Percentiles rank a stretch among this genome's conserved stretches.
These are phyloP conservation scores for Halocynthia roretzi DNA, from an alignment of 23 tunicate genomes.

Conservation along the genomic window DNA sequence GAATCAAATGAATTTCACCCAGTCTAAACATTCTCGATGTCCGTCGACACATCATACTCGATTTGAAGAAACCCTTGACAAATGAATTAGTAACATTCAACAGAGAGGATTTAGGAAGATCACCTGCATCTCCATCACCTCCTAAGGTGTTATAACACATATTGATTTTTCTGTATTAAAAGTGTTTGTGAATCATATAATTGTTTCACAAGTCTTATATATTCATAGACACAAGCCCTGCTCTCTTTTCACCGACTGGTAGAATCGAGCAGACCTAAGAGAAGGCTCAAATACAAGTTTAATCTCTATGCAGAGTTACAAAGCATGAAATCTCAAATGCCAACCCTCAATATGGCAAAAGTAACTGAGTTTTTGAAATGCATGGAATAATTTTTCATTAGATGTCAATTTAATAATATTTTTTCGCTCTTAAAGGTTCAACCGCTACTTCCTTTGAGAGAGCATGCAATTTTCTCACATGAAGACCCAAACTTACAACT, in stretches of 20 bases:
- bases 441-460: neutral
- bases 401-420: neutral
- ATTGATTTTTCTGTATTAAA: neutral
- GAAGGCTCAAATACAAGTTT: conserved; percentile 26
- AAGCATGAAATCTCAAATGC: conserved; percentile 70
- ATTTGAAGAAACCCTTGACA: conserved; percentile 36
- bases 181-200: neutral
- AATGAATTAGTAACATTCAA: conserved; percentile 28
- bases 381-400: too few species aligned
- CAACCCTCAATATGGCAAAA: conserved; percentile 27
- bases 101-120: conserved; percentile 12
- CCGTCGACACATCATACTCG: conserved; percentile 62
- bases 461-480: too few species aligned
- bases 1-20: neutral
- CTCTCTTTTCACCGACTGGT: conserved; percentile 53
- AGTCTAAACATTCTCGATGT: conserved; percentile 64
- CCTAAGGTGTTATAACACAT: neutral
- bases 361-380: conserved; percentile 17
- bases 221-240: conserved; percentile 29
- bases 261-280: conserved; percentile 43
- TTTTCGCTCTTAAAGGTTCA: neutral
- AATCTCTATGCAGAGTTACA: conserved; percentile 43
- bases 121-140: conserved; percentile 33
- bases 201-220: neutral
- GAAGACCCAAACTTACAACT: too few species aligned